phyloP scores from a whole-genome alignment of 2,797 vertebrate genomes.

The Lacerta viridis region DNA sequence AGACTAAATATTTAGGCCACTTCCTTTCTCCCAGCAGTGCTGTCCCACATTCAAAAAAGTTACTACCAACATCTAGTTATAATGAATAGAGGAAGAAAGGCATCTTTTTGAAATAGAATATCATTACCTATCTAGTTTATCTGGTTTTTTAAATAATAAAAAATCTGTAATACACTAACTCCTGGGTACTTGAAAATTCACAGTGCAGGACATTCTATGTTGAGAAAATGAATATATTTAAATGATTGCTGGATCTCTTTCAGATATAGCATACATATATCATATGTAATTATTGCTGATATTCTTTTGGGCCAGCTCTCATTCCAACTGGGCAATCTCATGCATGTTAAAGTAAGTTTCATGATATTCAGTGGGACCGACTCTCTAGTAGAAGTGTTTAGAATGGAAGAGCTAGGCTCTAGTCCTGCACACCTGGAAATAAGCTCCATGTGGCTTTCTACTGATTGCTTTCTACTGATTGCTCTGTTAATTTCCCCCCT shows the following conservation, averaged over 20 bases:
- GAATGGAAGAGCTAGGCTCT: background rate
- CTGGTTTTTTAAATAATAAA: conserved; percentile 32
- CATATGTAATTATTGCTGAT: background rate
- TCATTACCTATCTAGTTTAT: conserved; percentile 34
- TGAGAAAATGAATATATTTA: conserved; percentile 36
- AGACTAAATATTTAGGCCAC: conserved; percentile 69
- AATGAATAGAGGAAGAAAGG: conserved; percentile 47
- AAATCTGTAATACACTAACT: conserved; percentile 32
- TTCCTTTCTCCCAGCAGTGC: conserved; percentile 70
- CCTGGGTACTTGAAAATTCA: conserved; percentile 3
- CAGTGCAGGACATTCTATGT: conserved; percentile 35
- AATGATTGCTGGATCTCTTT: conserved; percentile 19
- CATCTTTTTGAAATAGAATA: conserved; percentile 52
- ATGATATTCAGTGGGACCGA: background rate
- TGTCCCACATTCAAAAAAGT: conserved; percentile 76
- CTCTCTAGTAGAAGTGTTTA: background rate
- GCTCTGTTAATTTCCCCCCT: no score
- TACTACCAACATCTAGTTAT: conserved; percentile 58
- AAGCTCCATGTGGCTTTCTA: background rate
- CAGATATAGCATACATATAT: background rate
- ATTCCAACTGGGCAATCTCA: no score
- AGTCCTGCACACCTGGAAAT: background rate
- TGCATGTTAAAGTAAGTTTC: background rate
- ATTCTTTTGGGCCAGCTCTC: background rate
- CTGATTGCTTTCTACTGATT: background rate